Evolutionary conservation across 2,888 invertebrate genomes (phyloP).

Genomic region (Entomobrya proxima): DNA sequence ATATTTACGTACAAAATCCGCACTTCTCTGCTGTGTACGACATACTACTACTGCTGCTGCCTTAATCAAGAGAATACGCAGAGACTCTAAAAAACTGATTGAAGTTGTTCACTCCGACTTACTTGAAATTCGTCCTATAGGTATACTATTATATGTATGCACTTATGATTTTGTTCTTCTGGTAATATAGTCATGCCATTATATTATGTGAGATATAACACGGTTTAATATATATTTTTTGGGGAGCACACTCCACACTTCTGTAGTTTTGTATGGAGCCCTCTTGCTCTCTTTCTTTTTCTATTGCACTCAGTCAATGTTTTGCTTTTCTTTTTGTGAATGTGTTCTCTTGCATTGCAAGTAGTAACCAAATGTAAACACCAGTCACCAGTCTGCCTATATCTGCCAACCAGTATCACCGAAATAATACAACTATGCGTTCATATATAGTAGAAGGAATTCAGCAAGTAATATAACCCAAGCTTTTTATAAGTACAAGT

Average conservation of each 20-base stretch:
- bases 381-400: no score
- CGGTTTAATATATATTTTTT: background rate
- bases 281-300: constrained; percentile 14
- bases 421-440: no score
- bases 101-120: background rate
- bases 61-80: constrained; percentile 15
- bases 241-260: background rate
- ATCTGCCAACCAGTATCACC: no score
- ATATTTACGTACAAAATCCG: background rate
- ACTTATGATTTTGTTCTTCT: no score
- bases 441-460: background rate
- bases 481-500: background rate
- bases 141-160: no score
- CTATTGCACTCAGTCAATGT: constrained; percentile 6
- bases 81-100: constrained; percentile 24
- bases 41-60: no score
- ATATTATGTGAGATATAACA: no score
- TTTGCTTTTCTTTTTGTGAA: constrained; percentile 17
- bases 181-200: no score
- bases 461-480: background rate
- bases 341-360: background rate
- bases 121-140: background rate
- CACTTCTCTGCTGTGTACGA: constrained; percentile 1
- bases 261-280: background rate
- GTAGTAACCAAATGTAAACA: background rate